Evolutionary conservation across 2,888 invertebrate species (phyloP).

Genomic region (Agrotis ipsilon): DNA sequence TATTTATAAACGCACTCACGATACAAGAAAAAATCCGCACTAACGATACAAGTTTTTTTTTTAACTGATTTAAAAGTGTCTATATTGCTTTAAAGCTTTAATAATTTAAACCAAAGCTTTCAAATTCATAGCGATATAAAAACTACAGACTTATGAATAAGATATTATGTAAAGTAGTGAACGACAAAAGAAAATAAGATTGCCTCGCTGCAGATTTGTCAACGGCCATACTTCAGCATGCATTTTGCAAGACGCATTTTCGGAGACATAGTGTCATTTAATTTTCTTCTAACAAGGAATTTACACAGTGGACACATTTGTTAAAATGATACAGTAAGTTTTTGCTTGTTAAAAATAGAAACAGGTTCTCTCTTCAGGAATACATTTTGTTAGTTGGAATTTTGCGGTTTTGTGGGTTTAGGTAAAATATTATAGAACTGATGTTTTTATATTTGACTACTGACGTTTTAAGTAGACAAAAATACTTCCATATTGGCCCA

Average conservation of each 20-base stretch:
- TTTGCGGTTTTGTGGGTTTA: neutral
- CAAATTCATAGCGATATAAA: neutral
- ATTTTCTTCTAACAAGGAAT: slow-evolving; percentile 54
- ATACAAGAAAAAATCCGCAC: too few species aligned
- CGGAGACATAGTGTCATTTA: slow-evolving; percentile 44
- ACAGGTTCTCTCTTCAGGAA: slow-evolving; percentile 7
- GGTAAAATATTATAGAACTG: too few species aligned
- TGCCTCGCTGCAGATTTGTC: slow-evolving; percentile 29
- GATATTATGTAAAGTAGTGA: slow-evolving; percentile 32
- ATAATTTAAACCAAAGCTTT: neutral
- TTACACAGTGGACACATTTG: slow-evolving; percentile 48
- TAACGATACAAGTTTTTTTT: too few species aligned
- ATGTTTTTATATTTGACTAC: too few species aligned
- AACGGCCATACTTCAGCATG: slow-evolving; percentile 29
- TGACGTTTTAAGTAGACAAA: too few species aligned
- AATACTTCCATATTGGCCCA: too few species aligned
- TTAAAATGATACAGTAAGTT: slow-evolving; percentile 18
- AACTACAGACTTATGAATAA: slow-evolving; percentile 19
- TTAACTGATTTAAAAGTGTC: neutral
- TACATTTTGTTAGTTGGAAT: neutral
- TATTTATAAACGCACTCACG: too few species aligned
- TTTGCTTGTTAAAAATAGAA: slow-evolving; percentile 10
- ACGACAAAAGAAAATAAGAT: slow-evolving; percentile 39
- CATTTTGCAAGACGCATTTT: slow-evolving; percentile 48
- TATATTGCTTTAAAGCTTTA: neutral